A percentile compares a stretch with the other conserved stretches of the same genome.
phyloP scores from a whole-genome alignment of 2,888 invertebrate genomes.

The Mesoligia furuncula region DNA sequence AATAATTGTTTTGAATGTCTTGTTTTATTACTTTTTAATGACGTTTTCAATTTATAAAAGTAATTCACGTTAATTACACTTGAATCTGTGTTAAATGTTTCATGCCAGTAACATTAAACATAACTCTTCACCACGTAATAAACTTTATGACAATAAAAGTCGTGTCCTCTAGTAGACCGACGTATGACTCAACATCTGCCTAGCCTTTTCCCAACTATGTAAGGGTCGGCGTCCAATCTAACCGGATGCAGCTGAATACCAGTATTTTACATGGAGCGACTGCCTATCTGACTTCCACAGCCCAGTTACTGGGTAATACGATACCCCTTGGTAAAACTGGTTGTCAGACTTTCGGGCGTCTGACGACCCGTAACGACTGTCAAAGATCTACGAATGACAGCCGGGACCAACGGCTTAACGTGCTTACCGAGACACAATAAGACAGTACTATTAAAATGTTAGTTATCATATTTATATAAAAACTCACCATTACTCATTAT shows the following conservation, averaged over 20 bases:
- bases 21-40: conserved; percentile 71
- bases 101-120: not conserved
- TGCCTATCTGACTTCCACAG: too few relatives aligned
- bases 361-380: too few relatives aligned
- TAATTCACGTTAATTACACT: not conserved
- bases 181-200: too few relatives aligned
- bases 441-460: not conserved
- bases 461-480: conserved; percentile 4
- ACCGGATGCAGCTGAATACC: too few relatives aligned
- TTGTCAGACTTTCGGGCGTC: too few relatives aligned
- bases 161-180: not conserved
- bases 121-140: not conserved
- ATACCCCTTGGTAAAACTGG: too few relatives aligned
- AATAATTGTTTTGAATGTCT: conserved; percentile 87
- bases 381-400: too few relatives aligned
- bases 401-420: too few relatives aligned
- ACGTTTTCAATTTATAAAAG: conserved; percentile 9
- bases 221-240: too few relatives aligned
- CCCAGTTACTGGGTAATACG: too few relatives aligned
- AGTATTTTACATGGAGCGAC: too few relatives aligned
- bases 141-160: not conserved
- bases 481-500: not conserved
- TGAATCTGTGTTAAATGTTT: not conserved
- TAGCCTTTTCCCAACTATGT: too few relatives aligned
- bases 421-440: not conserved